These are phyloP conservation scores for Drosophila mauritiana DNA, from an alignment of 1,140 invertebrate species.

Conservation along the genomic window DNA sequence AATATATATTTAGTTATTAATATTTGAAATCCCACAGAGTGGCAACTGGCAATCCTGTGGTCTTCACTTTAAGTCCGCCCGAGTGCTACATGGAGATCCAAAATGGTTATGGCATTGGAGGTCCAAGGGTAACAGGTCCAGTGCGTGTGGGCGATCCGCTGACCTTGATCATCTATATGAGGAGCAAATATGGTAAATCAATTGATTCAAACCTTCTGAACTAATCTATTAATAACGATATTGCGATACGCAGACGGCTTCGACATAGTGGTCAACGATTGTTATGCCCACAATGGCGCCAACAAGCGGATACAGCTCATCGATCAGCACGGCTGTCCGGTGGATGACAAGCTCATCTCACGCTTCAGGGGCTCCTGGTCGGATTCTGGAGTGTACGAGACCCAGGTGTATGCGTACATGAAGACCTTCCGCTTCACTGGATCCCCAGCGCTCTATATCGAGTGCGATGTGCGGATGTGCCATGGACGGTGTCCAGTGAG, in stretches of 20 bases:
- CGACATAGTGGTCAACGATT: constrained; percentile 98
- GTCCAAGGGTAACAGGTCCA: constrained; percentile 93
- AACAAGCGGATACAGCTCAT: constrained; percentile 96
- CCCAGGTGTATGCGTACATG: constrained; percentile 97
- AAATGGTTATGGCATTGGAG: constrained; percentile 93
- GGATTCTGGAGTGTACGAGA: constrained; percentile 94
- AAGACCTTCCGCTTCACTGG: constrained; percentile 97
- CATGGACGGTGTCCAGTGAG: constrained; percentile 94
- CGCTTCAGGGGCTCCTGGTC: constrained; percentile 96
- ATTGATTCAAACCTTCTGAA: not conserved
- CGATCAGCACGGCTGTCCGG: constrained; percentile 97
- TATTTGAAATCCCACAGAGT: constrained; percentile 87
- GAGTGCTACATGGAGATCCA: constrained; percentile 98
- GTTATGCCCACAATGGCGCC: constrained; percentile 96
- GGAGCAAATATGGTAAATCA: constrained; percentile 93
- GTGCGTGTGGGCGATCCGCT: constrained; percentile 96
- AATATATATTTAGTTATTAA: not conserved
- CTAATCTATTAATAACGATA: constrained; percentile 33
- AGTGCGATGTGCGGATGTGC: constrained; percentile 97
- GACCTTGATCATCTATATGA: constrained; percentile 96
- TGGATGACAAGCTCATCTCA: constrained; percentile 96
- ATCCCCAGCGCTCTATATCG: constrained; percentile 96
- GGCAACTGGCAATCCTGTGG: constrained; percentile 95
- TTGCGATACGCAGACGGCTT: constrained; percentile 91
- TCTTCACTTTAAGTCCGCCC: constrained; percentile 96